A percentile compares a stretch with the other conserved stretches of the same genome.
Conservation (phyloP, 2,797 vertebrate genomes). For the Setipinna tenuifilis region DNA sequence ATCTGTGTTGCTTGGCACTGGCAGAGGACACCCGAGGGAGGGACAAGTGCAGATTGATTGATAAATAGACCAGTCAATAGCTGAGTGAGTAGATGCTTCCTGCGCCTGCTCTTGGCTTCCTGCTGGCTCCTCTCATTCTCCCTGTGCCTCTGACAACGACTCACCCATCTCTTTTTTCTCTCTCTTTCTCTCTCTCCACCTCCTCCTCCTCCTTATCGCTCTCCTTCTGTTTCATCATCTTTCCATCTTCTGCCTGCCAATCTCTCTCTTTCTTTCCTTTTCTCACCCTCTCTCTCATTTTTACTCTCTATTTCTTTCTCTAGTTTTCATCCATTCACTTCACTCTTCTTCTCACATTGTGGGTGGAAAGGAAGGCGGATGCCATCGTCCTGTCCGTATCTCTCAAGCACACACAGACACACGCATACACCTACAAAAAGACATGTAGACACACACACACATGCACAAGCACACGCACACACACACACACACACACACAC, state of each 20-base stretch:
- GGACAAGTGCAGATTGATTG: conserved; percentile 46
- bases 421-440: too few relatives aligned
- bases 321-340: not conserved
- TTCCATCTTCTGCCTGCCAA: conserved; percentile 4
- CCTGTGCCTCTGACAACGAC: not conserved
- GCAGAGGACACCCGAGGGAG: conserved; percentile 33
- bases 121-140: not conserved
- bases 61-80: conserved; percentile 44
- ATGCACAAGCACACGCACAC: conserved; percentile 20
- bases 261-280: conserved; percentile 9
- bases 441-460: too few relatives aligned
- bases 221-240: not conserved
- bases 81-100: conserved; percentile 43
- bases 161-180: not conserved
- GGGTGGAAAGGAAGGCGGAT: not conserved
- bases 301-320: not conserved
- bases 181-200: not conserved
- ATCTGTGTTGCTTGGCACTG: conserved; percentile 25
- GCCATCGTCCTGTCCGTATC: not conserved
- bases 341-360: not conserved
- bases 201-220: not conserved
- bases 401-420: not conserved
- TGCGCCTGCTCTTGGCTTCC: not conserved
- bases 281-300: conserved; percentile 21
- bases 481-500: not conserved